Percentiles rank a stretch among this genome's conserved stretches.
Conservation (phyloP, 2,888 invertebrate genomes). For the Harpalus rufipes region DNA sequence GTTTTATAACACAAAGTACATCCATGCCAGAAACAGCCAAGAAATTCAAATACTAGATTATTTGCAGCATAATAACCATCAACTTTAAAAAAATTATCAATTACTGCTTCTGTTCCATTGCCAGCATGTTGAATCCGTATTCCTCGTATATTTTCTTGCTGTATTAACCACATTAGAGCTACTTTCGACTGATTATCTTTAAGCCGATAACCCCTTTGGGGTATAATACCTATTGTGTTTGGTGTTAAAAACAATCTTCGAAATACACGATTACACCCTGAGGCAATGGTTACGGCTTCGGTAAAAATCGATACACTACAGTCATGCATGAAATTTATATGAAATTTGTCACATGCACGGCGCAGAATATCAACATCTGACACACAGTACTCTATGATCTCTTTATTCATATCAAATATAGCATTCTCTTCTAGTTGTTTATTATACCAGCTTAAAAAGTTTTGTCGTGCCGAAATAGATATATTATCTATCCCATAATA, state of each 20-base stretch:
- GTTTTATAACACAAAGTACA: no score
- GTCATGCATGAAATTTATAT: conserved; percentile 68
- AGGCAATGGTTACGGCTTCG: conserved; percentile 70
- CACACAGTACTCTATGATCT: conserved; percentile 63
- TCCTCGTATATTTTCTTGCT: no score
- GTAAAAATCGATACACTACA: conserved; percentile 70
- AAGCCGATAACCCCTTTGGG: conserved; percentile 70
- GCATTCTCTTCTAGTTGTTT: background rate
- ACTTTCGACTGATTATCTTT: no score
- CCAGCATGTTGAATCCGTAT: no score
- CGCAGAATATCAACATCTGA: conserved; percentile 69
- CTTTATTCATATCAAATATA: no score
- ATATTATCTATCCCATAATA: conserved; percentile 70
- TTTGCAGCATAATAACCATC: no score
- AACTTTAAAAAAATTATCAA: no score
- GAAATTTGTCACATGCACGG: conserved; percentile 71
- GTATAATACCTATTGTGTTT: conserved; percentile 71
- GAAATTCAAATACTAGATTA: no score
- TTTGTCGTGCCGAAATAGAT: conserved; percentile 59
- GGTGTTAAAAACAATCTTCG: conserved; percentile 70
- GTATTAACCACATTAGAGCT: no score
- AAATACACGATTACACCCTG: conserved; percentile 70
- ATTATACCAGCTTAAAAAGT: conserved; percentile 65
- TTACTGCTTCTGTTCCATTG: no score
- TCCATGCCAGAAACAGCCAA: no score